phyloP scores from a whole-genome alignment of 2,113 vertebrate species.

The Nothoprocta perdicaria region DNA sequence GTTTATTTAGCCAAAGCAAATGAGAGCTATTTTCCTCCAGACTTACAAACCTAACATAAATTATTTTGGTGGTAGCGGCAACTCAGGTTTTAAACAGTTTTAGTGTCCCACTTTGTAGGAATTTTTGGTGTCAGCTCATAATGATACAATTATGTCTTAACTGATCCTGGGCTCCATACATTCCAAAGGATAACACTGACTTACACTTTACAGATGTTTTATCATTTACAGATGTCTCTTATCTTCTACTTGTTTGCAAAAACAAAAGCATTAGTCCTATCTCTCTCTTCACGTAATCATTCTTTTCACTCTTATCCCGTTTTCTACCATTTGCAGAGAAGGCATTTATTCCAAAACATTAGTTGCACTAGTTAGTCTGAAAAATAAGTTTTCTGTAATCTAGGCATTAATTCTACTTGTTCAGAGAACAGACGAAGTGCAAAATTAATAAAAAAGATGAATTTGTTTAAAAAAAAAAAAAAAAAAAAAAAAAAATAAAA shows the following conservation, averaged over 20 bases:
- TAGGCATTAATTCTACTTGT: background rate
- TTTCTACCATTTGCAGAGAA: background rate
- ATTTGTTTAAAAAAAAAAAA: background rate
- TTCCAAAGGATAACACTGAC: background rate
- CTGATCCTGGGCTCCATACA: background rate
- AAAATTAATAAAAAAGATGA: background rate
- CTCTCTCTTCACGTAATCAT: background rate
- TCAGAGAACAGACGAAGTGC: background rate
- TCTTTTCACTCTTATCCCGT: background rate
- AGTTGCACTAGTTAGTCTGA: background rate
- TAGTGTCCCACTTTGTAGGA: background rate
- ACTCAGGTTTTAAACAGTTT: background rate
- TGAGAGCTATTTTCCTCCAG: background rate
- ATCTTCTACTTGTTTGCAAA: background rate
- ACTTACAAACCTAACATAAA: background rate
- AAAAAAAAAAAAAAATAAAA: background rate
- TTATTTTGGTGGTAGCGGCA: background rate
- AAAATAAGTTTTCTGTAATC: background rate
- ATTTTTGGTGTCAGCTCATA: background rate
- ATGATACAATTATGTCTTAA: background rate
- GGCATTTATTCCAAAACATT: background rate
- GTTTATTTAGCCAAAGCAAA: background rate
- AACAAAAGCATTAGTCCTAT: background rate
- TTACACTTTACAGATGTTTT: background rate
- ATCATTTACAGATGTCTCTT: background rate